Percentiles rank a stretch among this genome's conserved stretches.
phyloP scores from a whole-genome alignment of 2,797 vertebrate genomes.

The Sebastes nivosus region DNA sequence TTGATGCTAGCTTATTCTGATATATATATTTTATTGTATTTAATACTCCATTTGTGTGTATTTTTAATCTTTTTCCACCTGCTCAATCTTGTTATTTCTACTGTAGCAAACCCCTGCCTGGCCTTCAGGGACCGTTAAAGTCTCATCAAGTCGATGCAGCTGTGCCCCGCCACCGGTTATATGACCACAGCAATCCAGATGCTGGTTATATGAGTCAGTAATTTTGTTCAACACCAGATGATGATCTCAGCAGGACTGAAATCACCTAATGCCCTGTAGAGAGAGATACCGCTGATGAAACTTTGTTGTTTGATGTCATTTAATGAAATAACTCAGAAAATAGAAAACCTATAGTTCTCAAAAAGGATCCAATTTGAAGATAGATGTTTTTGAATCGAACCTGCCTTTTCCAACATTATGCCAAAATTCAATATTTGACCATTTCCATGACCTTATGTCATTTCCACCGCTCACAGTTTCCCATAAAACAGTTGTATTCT shows the following conservation, averaged over 20 bases:
- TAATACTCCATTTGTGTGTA: not conserved
- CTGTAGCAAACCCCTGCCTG: constrained; percentile 34
- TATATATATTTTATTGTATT: not conserved
- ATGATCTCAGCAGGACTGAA: not conserved
- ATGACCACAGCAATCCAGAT: constrained; percentile 45
- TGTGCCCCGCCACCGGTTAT: constrained; percentile 11
- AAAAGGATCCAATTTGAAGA: not conserved
- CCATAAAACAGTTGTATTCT: not conserved
- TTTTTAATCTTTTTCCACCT: constrained; percentile 1
- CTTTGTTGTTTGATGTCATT: not conserved
- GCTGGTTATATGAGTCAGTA: constrained; percentile 25
- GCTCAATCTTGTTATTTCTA: constrained; percentile 11
- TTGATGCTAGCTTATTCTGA: not conserved
- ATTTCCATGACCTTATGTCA: not conserved
- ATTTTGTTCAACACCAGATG: constrained; percentile 13
- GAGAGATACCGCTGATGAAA: not conserved
- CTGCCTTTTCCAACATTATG: not conserved
- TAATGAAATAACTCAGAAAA: not conserved
- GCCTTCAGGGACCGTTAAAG: constrained; percentile 37
- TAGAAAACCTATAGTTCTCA: accelerated
- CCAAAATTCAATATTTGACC: not conserved
- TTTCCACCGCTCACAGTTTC: not conserved
- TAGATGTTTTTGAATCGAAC: not conserved
- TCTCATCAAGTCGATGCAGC: constrained; percentile 34
- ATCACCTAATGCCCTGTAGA: not conserved